Percentiles rank a stretch among this genome's conserved stretches.
Evolutionary conservation across 1,140 invertebrate genomes (phyloP).

Genomic region (Hermetia illucens): DNA sequence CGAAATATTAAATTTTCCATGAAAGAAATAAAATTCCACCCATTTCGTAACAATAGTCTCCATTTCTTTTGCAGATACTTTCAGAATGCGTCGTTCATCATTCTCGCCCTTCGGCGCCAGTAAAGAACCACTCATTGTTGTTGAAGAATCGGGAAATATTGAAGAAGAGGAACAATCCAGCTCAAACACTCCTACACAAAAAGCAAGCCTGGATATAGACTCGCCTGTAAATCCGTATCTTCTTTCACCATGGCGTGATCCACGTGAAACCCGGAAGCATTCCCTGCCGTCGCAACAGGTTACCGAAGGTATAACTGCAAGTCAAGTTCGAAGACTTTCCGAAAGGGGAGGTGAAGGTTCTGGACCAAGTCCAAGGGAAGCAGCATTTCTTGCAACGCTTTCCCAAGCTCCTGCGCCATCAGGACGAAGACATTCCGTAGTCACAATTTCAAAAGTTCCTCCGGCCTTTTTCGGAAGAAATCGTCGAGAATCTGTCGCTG

Average conservation of each 20-base stretch:
- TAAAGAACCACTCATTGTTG: conserved; percentile 60
- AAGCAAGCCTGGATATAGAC: conserved; percentile 50
- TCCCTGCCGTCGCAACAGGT: conserved; percentile 69
- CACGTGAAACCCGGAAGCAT: conserved; percentile 52
- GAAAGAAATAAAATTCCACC: no score
- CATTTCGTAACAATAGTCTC: no score
- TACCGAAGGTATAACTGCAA: conserved; percentile 68
- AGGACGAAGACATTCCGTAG: conserved; percentile 64
- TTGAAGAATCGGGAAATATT: conserved; percentile 52
- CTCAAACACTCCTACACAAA: conserved; percentile 33
- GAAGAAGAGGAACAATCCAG: conserved; percentile 47
- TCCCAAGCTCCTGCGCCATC: conserved; percentile 57
- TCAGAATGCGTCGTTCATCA: conserved; percentile 32
- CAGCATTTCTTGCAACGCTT: conserved; percentile 63
- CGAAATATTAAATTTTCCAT: no score
- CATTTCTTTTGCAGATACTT: conserved; percentile 17
- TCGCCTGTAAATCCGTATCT: conserved; percentile 66
- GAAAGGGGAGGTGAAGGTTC: conserved; percentile 58
- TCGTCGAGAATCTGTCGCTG: conserved; percentile 63
- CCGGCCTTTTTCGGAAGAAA: conserved; percentile 55
- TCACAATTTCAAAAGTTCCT: conserved; percentile 66
- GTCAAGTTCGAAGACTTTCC: conserved; percentile 63
- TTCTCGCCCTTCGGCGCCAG: conserved; percentile 30
- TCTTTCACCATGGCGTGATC: conserved; percentile 58
- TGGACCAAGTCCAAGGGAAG: conserved; percentile 50